Evolutionary conservation across 2,797 vertebrate genomes (phyloP).

Genomic region (Lepidocolaptes lacrymiger): DNA sequence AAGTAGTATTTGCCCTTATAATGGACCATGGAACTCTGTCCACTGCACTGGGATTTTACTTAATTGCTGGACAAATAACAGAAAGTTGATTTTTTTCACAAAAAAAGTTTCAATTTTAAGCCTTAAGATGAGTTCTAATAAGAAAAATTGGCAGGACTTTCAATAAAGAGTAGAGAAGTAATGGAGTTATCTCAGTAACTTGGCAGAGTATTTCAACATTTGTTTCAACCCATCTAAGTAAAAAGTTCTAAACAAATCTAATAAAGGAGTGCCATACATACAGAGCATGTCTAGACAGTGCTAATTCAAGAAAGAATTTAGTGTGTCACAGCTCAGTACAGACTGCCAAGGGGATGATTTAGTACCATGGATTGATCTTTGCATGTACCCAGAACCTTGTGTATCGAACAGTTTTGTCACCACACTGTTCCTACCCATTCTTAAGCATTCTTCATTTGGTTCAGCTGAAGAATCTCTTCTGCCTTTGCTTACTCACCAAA

Average conservation of each 20-base stretch:
- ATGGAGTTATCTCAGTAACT: not conserved
- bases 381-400: not conserved
- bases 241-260: not conserved
- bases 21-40: not conserved
- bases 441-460: not conserved
- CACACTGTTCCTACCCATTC: not conserved
- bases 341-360: not conserved
- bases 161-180: not conserved
- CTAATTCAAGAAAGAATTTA: not conserved
- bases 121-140: not conserved
- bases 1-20: not conserved
- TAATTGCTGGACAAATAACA: not conserved
- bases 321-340: not conserved
- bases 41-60: not conserved
- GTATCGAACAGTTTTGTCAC: not conserved
- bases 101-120: not conserved
- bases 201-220: not conserved
- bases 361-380: not conserved
- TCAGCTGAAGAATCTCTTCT: not conserved
- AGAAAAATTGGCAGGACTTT: not conserved
- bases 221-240: not conserved
- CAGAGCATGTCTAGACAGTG: not conserved
- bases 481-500: not conserved
- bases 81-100: not conserved
- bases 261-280: not conserved